Base-by-base conservation (phyloP, 1,140 invertebrate species). In the Drosophila tristis region DNA sequence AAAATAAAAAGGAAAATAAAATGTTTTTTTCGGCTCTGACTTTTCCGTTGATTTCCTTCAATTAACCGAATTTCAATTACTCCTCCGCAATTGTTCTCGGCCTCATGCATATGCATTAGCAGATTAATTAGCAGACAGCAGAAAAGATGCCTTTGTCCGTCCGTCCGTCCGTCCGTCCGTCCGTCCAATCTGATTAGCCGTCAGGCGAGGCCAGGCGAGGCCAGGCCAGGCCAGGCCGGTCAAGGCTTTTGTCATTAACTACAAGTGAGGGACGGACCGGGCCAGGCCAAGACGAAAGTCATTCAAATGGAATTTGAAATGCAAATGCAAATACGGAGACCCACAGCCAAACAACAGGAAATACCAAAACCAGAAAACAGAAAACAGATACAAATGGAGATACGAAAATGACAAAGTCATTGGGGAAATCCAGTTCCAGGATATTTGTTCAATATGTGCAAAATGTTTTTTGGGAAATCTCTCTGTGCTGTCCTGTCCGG, bases 241-340 rank as follows among this genome's bases (percentile, higher is more conserved):
- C 49, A 51, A 42, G 57, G 48, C 74, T 67, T 74, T 87, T 81
- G 65, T 82, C 61, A 75, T 74, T 82, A 87, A 66, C 82, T 76
- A 13, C 35, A 11, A 78, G 65, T 75, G 64, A 71, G 71, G 58
- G 60, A 45, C 48, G 56, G 56, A 56, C 44, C 16, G 61, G 67
- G 16, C 23, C 54, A 29, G 54, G 54, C 66, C 65, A 64, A 65
- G 72, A 65, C 61, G 60, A 73, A 48, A 74, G 49, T 57, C 58
- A 26, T 66, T 62, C 64, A 62, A 80, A 70, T 65, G 58, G 77
- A 86, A 86, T 85, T 85, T 81, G 82, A 77, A 86, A 85, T 85
- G 81, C 78, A 85, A 85, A 85, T 85, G 78, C 59, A 81, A 31
- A 31, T 31, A 8, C 31, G 31, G 0, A 2, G 29, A 7, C 7